These are phyloP conservation scores for Aythya baeri DNA, from an alignment of 2,113 vertebrate genomes.

Conservation along the genomic window DNA sequence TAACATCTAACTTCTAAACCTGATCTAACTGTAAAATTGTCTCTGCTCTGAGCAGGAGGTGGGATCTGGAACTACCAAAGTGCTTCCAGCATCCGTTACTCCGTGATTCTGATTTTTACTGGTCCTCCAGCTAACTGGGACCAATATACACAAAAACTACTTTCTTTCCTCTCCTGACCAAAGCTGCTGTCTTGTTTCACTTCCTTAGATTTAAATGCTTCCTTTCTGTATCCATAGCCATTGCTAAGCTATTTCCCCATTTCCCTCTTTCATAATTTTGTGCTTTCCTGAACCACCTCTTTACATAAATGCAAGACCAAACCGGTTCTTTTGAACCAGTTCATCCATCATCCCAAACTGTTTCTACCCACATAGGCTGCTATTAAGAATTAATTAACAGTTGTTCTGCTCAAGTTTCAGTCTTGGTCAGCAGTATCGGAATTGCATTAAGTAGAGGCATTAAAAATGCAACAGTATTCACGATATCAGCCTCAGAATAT, in stretches of 20 bases:
- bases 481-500: not conserved
- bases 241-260: not conserved
- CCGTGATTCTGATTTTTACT: not conserved
- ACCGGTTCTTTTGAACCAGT: not conserved
- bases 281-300: not conserved
- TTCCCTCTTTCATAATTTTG: not conserved
- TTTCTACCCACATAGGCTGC: not conserved
- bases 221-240: not conserved
- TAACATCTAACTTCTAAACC: not conserved
- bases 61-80: not conserved
- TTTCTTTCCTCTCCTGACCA: not conserved
- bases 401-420: not conserved
- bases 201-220: not conserved
- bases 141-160: not conserved
- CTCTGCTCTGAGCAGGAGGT: not conserved
- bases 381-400: conserved; percentile 60
- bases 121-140: not conserved
- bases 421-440: conserved; percentile 36
- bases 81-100: not conserved
- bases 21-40: not conserved
- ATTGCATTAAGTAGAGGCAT: conserved; percentile 43
- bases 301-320: not conserved
- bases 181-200: not conserved
- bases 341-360: conserved; percentile 42
- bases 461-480: conserved; percentile 41